Conservation (phyloP, 2,113 vertebrate genomes). For the Sigmodon hispidus region DNA sequence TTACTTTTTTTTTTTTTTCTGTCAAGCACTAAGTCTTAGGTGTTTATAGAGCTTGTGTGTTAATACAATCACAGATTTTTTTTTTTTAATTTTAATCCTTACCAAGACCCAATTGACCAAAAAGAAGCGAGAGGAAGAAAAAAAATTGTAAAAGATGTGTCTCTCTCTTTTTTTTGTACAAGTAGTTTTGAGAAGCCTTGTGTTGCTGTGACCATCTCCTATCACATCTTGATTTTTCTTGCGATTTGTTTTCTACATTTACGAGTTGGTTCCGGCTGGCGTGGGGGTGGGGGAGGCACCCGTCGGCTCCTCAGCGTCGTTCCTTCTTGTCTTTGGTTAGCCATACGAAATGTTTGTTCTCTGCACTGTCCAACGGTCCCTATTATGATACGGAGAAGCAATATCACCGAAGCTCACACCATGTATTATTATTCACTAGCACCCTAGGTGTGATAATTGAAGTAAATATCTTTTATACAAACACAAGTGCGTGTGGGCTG, state of each 20-base stretch:
- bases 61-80: constrained; percentile 87
- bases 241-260: constrained; percentile 85
- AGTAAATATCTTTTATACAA: constrained; percentile 99
- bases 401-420: constrained; percentile 99
- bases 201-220: constrained; percentile 90
- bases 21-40: constrained; percentile 91
- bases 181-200: constrained; percentile 90
- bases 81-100: constrained; percentile 77
- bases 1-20: constrained; percentile 81
- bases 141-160: constrained; percentile 77
- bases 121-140: constrained; percentile 73
- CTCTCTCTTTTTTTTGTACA: constrained; percentile 80
- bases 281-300: constrained; percentile 83
- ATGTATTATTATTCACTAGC: constrained; percentile 99
- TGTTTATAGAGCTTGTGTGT: constrained; percentile 88
- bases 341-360: constrained; percentile 93
- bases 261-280: constrained; percentile 87
- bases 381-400: constrained; percentile 99
- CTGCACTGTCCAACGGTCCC: constrained; percentile 99
- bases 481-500: constrained; percentile 91
- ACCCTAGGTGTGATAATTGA: constrained; percentile 99
- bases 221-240: constrained; percentile 88
- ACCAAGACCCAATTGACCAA: constrained; percentile 88
- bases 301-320: constrained; percentile 83
- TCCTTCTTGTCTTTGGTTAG: constrained; percentile 89